These are phyloP conservation scores for Kryphioiulus occultus DNA, from an alignment of 2,888 invertebrate genomes.

Conservation along the genomic window DNA sequence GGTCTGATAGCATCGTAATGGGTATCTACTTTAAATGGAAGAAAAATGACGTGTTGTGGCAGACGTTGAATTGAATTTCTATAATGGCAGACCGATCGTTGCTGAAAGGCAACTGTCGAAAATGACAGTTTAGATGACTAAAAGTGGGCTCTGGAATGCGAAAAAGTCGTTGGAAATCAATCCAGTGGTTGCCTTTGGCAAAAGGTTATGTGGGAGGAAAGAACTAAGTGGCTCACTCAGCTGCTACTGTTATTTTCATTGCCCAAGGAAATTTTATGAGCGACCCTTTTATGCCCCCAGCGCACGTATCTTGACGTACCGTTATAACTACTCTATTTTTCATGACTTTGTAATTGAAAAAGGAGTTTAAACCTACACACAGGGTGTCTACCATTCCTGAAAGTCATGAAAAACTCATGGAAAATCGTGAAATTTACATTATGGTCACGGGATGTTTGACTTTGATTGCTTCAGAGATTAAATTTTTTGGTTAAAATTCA, in stretches of 20 bases:
- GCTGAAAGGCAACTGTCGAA: conserved; percentile 24
- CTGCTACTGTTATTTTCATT: background rate
- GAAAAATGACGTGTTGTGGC: conserved; percentile 22
- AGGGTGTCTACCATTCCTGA: no score
- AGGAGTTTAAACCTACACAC: no score
- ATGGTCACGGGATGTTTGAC: no score
- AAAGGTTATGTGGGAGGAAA: background rate
- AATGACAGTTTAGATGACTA: background rate
- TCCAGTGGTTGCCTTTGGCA: background rate
- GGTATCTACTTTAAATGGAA: conserved; percentile 29
- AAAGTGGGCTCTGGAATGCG: background rate
- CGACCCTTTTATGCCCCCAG: background rate
- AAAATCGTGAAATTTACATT: no score
- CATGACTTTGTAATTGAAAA: no score
- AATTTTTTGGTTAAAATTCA: no score
- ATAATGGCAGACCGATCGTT: background rate
- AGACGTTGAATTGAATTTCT: conserved; percentile 1
- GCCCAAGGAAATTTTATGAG: background rate
- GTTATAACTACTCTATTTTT: no score
- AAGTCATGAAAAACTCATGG: no score
- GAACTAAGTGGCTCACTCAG: background rate
- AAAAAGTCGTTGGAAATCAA: conserved; percentile 6
- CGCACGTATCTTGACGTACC: background rate
- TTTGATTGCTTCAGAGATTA: no score
- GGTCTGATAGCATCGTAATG: conserved; percentile 30